Evolutionary conservation across 92 coral and sea anemone genomes (phyloP).

Genomic region (Porites divaricata): DNA sequence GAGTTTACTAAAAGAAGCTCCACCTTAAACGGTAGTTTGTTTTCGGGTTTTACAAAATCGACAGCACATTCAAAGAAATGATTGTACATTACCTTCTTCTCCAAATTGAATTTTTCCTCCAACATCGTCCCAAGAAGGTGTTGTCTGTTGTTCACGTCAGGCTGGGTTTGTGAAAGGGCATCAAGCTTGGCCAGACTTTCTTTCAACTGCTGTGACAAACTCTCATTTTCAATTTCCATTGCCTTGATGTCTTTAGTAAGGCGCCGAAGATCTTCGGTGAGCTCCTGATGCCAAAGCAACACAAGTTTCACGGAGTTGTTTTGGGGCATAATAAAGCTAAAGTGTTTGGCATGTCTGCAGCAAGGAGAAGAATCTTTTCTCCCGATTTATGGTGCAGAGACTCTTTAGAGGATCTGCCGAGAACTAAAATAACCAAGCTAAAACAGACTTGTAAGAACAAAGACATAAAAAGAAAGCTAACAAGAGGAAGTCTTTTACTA

Average conservation of each 20-base stretch:
- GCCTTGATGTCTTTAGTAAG: slow-evolving; percentile 59
- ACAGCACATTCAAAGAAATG: background rate
- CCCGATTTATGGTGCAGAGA: too few relatives aligned
- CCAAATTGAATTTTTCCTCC: slow-evolving; percentile 74
- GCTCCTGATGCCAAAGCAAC: slow-evolving; percentile 43
- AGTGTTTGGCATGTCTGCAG: too few relatives aligned
- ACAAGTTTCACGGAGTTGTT: background rate
- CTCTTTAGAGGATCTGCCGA: too few relatives aligned
- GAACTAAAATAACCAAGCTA: too few relatives aligned
- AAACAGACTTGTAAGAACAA: too few relatives aligned
- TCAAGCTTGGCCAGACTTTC: slow-evolving; percentile 66
- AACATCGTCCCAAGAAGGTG: slow-evolving; percentile 70
- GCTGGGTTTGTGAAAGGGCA: slow-evolving; percentile 51
- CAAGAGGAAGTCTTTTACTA: too few relatives aligned
- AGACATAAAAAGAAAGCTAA: too few relatives aligned
- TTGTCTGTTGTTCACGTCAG: slow-evolving; percentile 20
- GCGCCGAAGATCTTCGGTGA: slow-evolving; percentile 66
- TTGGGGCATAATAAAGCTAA: background rate
- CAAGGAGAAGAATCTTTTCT: too few relatives aligned
- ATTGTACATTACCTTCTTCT: slow-evolving; percentile 71
- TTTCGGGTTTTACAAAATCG: background rate
- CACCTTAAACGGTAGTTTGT: background rate
- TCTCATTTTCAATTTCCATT: slow-evolving; percentile 74
- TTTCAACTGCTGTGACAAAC: slow-evolving; percentile 66
- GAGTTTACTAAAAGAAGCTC: background rate